Conservation (phyloP, 92 coral and sea anemone genomes). For the Nematostella vectensis region DNA sequence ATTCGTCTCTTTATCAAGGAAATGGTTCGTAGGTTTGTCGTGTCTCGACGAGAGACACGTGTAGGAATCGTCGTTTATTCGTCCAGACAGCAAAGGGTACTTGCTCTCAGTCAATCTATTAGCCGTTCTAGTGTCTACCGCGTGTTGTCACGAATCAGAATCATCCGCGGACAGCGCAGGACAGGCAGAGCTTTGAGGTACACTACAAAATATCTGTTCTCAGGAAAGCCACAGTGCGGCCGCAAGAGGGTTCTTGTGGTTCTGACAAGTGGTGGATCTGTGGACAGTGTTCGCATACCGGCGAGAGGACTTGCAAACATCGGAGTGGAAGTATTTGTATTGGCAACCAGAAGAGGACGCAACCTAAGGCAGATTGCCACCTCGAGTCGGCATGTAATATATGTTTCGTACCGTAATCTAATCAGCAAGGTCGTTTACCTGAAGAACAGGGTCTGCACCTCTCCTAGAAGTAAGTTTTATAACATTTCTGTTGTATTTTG, state of each 20-base stretch:
- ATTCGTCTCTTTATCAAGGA: conserved; percentile 39
- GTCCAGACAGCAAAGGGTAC: conserved; percentile 20
- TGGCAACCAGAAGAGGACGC: conserved; percentile 9
- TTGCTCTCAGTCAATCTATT: conserved; percentile 19
- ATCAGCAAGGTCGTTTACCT: neutral
- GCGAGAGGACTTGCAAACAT: conserved; percentile 10
- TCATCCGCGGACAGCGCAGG: conserved; percentile 31
- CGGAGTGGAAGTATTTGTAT: conserved; percentile 29
- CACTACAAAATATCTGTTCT: conserved; percentile 24
- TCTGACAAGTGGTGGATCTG: conserved; percentile 30
- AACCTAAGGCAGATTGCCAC: neutral
- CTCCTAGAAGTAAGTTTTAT: conserved; percentile 22
- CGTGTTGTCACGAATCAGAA: conserved; percentile 16
- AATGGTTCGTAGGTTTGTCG: conserved; percentile 42
- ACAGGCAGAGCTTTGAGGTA: conserved; percentile 28
- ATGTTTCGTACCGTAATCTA: neutral
- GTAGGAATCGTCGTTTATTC: conserved; percentile 57
- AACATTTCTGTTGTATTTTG: neutral
- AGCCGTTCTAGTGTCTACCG: conserved; percentile 12
- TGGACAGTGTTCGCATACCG: conserved; percentile 22
- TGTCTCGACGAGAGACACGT: conserved; percentile 51
- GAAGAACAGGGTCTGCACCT: conserved; percentile 21
- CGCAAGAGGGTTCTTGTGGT: conserved; percentile 29
- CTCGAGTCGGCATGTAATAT: conserved; percentile 5
- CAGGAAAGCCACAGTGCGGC: conserved; percentile 29